Evolutionary conservation across 2,797 vertebrate species (phyloP).

Genomic region (Chelon labrosus): DNA sequence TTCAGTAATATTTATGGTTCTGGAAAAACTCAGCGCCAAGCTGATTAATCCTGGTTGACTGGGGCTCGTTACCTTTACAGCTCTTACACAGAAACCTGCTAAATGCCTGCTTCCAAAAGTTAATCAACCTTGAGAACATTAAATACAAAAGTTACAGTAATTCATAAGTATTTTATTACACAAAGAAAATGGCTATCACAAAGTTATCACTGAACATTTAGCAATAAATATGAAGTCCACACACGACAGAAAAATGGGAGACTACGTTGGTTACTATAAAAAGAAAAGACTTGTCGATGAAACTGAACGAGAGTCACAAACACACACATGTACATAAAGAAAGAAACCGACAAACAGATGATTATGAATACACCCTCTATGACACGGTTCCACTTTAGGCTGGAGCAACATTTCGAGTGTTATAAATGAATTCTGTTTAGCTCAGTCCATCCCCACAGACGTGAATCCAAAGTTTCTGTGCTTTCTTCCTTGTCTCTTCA

Average conservation of each 20-base stretch:
- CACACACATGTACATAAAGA: conserved; percentile 57
- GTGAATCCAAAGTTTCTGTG: conserved; percentile 60
- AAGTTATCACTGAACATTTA: conserved; percentile 84
- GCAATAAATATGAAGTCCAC: conserved; percentile 85
- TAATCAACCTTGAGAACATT: conserved; percentile 33
- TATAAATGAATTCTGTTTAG: conserved; percentile 60
- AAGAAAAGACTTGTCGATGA: conserved; percentile 45
- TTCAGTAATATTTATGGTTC: conserved; percentile 59
- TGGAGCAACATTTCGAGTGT: conserved; percentile 53
- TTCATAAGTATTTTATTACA: conserved; percentile 85
- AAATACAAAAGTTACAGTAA: conserved; percentile 55
- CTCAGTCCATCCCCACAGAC: conserved; percentile 55
- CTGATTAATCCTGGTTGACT: conserved; percentile 35
- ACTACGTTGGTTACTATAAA: conserved; percentile 70
- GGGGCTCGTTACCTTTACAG: not conserved
- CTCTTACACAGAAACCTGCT: not conserved
- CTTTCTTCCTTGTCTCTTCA: conserved; percentile 63
- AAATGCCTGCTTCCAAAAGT: not conserved
- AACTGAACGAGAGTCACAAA: conserved; percentile 56
- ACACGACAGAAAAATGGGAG: conserved; percentile 76
- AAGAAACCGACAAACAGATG: conserved; percentile 69
- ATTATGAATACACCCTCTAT: conserved; percentile 60
- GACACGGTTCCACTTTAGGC: conserved; percentile 55
- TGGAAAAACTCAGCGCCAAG: conserved; percentile 25
- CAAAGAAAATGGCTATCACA: conserved; percentile 85